A percentile compares a stretch with the other conserved stretches of the same genome.
These are phyloP conservation scores for Selenia dentaria DNA, from an alignment of 2,888 invertebrate species.

Conservation along the genomic window DNA sequence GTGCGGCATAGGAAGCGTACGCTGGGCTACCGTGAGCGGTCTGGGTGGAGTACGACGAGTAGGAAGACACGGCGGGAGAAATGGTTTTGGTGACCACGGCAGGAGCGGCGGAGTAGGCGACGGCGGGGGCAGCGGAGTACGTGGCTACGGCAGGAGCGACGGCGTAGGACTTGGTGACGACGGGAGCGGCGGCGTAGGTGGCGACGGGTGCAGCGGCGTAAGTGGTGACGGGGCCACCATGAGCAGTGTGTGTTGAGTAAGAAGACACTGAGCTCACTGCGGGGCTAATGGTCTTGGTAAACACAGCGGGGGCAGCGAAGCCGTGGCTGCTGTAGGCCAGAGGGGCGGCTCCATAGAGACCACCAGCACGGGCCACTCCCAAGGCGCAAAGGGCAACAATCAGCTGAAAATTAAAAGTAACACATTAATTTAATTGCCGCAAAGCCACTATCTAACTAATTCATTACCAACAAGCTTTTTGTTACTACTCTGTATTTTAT, in stretches of 20 bases:
- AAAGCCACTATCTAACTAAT: too few species aligned
- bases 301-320: constrained; percentile 58
- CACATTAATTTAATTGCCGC: not conserved
- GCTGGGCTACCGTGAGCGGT: constrained; percentile 35
- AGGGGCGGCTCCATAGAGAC: constrained; percentile 73
- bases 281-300: constrained; percentile 48
- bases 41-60: constrained; percentile 47
- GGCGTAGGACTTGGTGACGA: constrained; percentile 57
- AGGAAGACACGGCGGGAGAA: constrained; percentile 43
- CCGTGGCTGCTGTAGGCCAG: constrained; percentile 76
- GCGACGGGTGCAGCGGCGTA: constrained; percentile 46
- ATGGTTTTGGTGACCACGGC: constrained; percentile 56
- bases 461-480: too few species aligned
- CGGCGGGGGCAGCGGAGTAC: constrained; percentile 78
- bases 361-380: constrained; percentile 84
- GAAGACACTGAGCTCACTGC: constrained; percentile 57
- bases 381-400: constrained; percentile 85
- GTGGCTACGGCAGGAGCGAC: constrained; percentile 57
- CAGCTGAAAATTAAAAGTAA: constrained; percentile 56
- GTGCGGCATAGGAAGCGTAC: constrained; percentile 54
- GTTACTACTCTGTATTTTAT: too few species aligned
- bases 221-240: constrained; percentile 48
- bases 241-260: constrained; percentile 56
- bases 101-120: constrained; percentile 73
- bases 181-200: constrained; percentile 46